phyloP scores from a whole-genome alignment of 2,113 vertebrate species.

The Merops nubicus region DNA sequence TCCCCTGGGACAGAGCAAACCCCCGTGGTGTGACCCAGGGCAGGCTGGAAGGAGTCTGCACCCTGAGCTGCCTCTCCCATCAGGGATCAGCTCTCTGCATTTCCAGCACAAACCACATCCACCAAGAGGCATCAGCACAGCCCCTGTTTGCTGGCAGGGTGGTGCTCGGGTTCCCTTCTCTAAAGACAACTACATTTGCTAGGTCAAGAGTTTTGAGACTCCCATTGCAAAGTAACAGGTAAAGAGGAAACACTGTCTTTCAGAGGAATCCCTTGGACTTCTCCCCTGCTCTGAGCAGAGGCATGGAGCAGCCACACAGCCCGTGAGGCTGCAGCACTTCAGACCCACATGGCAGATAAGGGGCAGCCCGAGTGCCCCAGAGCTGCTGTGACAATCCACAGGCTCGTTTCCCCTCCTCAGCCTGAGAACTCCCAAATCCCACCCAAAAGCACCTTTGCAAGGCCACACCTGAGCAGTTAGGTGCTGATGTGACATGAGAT shows the following conservation, averaged over 20 bases:
- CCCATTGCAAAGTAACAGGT: background rate
- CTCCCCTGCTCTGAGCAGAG: background rate
- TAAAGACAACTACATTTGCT: background rate
- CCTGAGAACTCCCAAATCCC: background rate
- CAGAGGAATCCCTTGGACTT: background rate
- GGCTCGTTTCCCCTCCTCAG: background rate
- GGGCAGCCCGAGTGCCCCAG: background rate
- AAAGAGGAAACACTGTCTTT: background rate
- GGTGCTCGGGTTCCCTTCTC: background rate
- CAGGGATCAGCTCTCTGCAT: background rate
- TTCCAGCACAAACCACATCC: background rate
- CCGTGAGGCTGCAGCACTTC: background rate
- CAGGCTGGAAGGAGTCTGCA: background rate
- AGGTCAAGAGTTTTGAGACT: background rate
- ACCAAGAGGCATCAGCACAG: background rate
- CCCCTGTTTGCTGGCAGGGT: background rate
- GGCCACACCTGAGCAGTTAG: accelerated
- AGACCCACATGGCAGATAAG: accelerated
- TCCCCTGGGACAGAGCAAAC: background rate
- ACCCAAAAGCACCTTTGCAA: background rate
- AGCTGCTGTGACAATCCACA: accelerated
- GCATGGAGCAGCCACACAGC: accelerated
- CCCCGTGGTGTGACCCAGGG: background rate
- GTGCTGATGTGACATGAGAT: background rate
- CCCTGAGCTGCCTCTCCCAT: background rate